Evolutionary conservation across 1,140 invertebrate species (phyloP), one percentile per base, ranked within the genome.

Genomic region (Octopus bimaculoides): DNA sequence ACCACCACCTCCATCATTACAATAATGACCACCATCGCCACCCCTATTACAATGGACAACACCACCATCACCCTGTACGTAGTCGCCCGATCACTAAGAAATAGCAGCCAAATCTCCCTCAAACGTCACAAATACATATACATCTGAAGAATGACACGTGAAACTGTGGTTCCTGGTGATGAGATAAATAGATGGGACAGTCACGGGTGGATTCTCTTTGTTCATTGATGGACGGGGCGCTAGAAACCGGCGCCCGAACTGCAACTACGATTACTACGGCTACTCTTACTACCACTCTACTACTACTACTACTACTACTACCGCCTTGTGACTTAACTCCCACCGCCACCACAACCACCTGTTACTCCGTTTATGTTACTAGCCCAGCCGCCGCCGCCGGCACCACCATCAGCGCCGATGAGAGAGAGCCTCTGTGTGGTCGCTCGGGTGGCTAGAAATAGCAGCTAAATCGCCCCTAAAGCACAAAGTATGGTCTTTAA

Each of bases 191-290:
- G 54, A 73, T 41, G 26, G 26, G 26, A 81, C 77, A 26, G 71
- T 56, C 56, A 79, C 77, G 20, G 52, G 7, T 79, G 55, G 66
- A 26, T 74, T 61, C 66, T 53, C 77, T 79, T 54, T 54, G 54
- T 52, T 78, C 66, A 81, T 78, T 56, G 20, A 61, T 79, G 56
- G 56, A 77, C 76, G 54, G 78, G 73, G 76, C 80, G 55, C 79
- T 78, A 75, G 61, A 53, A 75, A 75, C 61, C 74, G 76, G 61
- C 66, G 75, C 78, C 75, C 74, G 53, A 55, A 74, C 66, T 75
- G 79, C 78, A 61, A 81, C 80, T 79, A 81, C 78, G 55, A 20
- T 54, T 77, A 54, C 73, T 79, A 56, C 69, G 5, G 4, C 71
- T 76, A 76, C 78, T 54, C 26, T 41, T 41, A 41, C 26, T 41